phyloP scores from a whole-genome alignment of 1,140 invertebrate species.

The Plodia interpunctella region DNA sequence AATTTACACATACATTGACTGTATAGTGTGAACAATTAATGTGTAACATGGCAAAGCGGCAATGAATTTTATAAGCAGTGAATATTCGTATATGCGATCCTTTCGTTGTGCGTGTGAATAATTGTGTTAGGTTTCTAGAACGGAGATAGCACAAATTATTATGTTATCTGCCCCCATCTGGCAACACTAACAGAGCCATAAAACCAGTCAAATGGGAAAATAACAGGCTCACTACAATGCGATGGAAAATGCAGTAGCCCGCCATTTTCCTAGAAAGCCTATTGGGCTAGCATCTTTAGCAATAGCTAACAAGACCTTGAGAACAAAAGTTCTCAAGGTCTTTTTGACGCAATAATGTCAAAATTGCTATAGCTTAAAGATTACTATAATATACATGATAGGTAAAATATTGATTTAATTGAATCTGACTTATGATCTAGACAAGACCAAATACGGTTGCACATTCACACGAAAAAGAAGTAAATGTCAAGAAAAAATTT shows the following conservation, averaged over 20 bases:
- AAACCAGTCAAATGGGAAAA: conserved; percentile 72
- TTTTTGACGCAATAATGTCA: background rate
- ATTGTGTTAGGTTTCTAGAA: conserved; percentile 68
- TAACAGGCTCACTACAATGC: conserved; percentile 68
- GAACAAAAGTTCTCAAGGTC: background rate
- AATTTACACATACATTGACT: background rate
- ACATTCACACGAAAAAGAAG: no score
- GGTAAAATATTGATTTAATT: no score
- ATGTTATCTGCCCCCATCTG: conserved; percentile 60
- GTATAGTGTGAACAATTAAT: background rate
- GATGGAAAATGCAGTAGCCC: conserved; percentile 56
- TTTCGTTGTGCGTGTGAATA: conserved; percentile 63
- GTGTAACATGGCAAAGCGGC: conserved; percentile 9
- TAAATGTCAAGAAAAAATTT: no score
- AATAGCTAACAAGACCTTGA: no score
- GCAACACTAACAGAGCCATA: conserved; percentile 45
- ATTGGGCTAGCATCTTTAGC: conserved; percentile 10
- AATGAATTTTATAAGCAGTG: conserved; percentile 22
- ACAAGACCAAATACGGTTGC: no score
- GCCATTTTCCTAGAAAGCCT: conserved; percentile 62
- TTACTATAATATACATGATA: no score
- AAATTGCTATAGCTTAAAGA: no score
- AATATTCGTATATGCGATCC: conserved; percentile 23
- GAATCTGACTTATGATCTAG: no score
- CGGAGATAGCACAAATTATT: conserved; percentile 40